phyloP scores from a whole-genome alignment of 2,797 vertebrate species.

The Chelonia mydas region DNA sequence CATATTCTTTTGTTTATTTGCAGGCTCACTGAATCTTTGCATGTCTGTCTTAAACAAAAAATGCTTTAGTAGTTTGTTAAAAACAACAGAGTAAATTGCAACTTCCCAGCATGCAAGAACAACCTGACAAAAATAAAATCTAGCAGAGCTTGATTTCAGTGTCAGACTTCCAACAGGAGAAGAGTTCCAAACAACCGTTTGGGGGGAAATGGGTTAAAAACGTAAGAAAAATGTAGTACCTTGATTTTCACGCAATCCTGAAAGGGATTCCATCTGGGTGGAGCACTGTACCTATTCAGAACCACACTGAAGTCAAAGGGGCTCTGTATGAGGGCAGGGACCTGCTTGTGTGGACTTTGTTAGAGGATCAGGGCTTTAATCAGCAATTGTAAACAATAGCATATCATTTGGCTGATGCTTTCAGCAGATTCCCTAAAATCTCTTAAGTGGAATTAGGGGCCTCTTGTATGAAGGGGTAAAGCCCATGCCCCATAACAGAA shows the following conservation, averaged over 20 bases:
- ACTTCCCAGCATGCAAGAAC: neutral
- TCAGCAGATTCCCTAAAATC: no score
- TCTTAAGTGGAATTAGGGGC: neutral
- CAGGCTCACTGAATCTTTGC: slow-evolving; percentile 6
- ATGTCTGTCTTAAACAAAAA: neutral
- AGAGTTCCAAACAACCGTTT: neutral
- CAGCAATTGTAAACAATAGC: neutral
- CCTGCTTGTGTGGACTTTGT: neutral
- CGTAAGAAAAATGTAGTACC: neutral
- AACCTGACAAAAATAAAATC: neutral
- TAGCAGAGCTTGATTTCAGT: neutral
- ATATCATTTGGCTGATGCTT: neutral
- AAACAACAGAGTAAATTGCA: neutral
- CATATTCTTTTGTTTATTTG: neutral
- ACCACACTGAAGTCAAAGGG: neutral
- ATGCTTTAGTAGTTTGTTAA: neutral
- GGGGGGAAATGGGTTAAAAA: neutral
- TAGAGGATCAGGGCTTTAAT: neutral
- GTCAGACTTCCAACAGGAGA: neutral
- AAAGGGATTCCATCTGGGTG: neutral
- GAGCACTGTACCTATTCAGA: neutral
- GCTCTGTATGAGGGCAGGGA: neutral
- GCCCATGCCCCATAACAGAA: neutral
- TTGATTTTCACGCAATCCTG: neutral
- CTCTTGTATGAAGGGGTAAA: neutral